Conservation (phyloP, 2,797 vertebrate genomes). For the Acridotheres tristis region DNA sequence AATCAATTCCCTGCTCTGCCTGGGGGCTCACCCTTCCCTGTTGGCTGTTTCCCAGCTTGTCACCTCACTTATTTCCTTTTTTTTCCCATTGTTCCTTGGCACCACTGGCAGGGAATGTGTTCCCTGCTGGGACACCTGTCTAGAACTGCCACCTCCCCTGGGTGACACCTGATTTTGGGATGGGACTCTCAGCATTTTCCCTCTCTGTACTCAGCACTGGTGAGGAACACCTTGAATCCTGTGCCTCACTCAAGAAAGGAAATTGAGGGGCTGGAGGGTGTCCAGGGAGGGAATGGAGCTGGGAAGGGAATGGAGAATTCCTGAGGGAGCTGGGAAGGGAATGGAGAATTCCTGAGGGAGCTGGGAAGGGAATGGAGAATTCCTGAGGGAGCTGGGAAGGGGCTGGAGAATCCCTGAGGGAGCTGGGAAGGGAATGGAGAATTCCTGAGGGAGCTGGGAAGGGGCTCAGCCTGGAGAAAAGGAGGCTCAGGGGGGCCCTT, state of each 20-base stretch:
- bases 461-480: background rate
- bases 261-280: accelerated
- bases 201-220: background rate
- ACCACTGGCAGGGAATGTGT: background rate
- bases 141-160: background rate
- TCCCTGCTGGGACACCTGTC: background rate
- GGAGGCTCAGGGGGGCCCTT: background rate
- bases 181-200: background rate
- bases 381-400: background rate
- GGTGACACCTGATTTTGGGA: background rate
- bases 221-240: background rate
- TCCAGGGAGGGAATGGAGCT: background rate
- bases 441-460: no score
- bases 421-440: background rate
- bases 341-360: accelerated
- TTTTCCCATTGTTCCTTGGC: background rate
- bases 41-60: background rate
- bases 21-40: background rate
- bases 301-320: no score
- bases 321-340: background rate
- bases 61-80: background rate
- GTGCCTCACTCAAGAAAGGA: background rate
- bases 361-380: accelerated
- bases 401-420: background rate
- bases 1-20: slow-evolving; percentile 24